Evolutionary conservation across 2,113 vertebrate genomes (phyloP).

Genomic region (Rhinichthys klamathensis): DNA sequence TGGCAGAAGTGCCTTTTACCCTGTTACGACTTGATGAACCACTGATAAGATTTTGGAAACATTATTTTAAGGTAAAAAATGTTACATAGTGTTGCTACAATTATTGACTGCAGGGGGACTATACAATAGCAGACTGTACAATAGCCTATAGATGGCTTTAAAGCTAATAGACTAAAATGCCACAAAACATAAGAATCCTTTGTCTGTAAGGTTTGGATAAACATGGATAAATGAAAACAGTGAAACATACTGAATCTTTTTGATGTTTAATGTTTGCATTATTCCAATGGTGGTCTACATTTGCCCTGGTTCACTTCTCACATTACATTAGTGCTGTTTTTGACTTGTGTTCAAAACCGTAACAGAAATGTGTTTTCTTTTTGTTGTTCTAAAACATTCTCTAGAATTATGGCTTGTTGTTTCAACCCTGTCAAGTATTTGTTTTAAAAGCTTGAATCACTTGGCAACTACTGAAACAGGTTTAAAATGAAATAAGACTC

Average conservation of each 20-base stretch:
- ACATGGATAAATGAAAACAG: neutral
- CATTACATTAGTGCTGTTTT: conserved; percentile 2
- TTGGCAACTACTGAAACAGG: neutral
- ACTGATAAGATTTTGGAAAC: no score
- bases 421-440: neutral
- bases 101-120: no score
- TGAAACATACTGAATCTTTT: neutral
- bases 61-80: no score
- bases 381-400: neutral
- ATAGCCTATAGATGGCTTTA: neutral
- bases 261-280: conserved; percentile 6
- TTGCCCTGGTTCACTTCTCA: neutral
- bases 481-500: neutral
- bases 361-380: neutral
- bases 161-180: neutral
- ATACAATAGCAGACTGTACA: neutral
- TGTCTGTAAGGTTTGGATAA: neutral
- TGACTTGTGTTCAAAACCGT: neutral
- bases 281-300: neutral
- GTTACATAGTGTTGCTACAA: no score
- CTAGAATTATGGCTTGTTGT: neutral
- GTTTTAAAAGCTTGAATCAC: neutral
- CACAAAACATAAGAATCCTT: neutral
- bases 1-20: no score
- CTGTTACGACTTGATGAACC: no score